phyloP scores from a whole-genome alignment of 2,888 invertebrate genomes.

The Brassicogethes aeneus region DNA sequence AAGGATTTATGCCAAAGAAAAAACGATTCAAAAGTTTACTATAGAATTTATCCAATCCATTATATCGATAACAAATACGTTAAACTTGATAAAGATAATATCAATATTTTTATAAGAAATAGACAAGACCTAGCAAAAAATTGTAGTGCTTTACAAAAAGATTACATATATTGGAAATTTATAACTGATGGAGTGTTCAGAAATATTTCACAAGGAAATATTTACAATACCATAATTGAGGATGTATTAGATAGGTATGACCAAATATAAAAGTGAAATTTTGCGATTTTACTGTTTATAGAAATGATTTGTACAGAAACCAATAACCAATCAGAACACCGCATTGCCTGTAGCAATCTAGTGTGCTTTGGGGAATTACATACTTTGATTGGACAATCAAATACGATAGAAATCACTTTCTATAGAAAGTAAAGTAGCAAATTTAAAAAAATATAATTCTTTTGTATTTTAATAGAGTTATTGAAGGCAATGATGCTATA shows the following conservation, averaged over 20 bases:
- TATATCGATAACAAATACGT: not conserved
- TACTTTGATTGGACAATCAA: no score
- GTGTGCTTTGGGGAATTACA: no score
- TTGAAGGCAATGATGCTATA: constrained; percentile 27
- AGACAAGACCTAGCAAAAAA: not conserved
- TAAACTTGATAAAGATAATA: not conserved
- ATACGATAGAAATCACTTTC: no score
- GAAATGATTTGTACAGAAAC: not conserved
- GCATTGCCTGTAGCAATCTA: no score
- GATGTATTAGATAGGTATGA: constrained; percentile 12
- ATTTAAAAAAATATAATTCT: constrained; percentile 9
- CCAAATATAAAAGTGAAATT: no score
- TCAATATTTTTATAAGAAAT: not conserved
- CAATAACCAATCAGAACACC: no score
- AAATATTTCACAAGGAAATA: constrained; percentile 32
- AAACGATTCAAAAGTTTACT: not conserved
- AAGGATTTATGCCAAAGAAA: no score
- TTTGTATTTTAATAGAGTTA: no score
- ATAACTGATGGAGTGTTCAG: constrained; percentile 37
- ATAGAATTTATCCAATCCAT: not conserved
- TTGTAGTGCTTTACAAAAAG: not conserved
- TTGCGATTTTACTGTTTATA: no score
- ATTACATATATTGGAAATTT: constrained; percentile 37
- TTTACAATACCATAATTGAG: constrained; percentile 31
- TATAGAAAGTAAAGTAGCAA: no score